These are phyloP conservation scores for Pristionchus mayeri DNA, from an alignment of 2,888 invertebrate genomes.

Conservation along the genomic window DNA sequence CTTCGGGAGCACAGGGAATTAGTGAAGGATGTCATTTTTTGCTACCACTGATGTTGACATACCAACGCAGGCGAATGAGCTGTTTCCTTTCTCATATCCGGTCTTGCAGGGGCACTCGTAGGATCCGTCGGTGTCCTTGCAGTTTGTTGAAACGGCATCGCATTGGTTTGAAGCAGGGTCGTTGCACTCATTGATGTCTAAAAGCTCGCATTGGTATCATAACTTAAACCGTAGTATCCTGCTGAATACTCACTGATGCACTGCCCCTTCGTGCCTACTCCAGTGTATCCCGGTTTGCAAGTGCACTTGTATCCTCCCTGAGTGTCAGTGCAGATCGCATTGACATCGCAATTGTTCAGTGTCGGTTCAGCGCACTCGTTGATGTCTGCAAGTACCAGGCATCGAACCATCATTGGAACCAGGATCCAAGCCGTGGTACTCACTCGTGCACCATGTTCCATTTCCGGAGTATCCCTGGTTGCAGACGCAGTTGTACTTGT, in stretches of 20 bases:
- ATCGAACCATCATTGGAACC: slow-evolving; percentile 3
- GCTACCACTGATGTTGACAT: neutral
- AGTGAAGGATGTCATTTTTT: too few relatives aligned
- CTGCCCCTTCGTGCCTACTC: slow-evolving; percentile 40
- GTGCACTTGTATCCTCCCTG: slow-evolving; percentile 48
- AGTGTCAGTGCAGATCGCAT: slow-evolving; percentile 41
- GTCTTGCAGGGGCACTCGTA: slow-evolving; percentile 35
- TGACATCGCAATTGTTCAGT: slow-evolving; percentile 47
- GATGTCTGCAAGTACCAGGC: slow-evolving; percentile 44
- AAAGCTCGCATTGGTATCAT: neutral
- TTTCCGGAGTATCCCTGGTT: slow-evolving; percentile 45
- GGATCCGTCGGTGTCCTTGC: slow-evolving; percentile 18
- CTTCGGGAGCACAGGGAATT: too few relatives aligned
- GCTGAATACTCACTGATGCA: slow-evolving; percentile 38
- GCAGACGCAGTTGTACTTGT: slow-evolving; percentile 47
- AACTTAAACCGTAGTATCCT: too few relatives aligned
- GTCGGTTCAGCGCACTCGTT: slow-evolving; percentile 18
- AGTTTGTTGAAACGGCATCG: slow-evolving; percentile 35
- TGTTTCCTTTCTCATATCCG: slow-evolving; percentile 35
- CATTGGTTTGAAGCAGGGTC: slow-evolving; percentile 42
- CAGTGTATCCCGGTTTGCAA: slow-evolving; percentile 48
- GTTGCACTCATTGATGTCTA: slow-evolving; percentile 49
- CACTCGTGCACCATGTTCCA: slow-evolving; percentile 49
- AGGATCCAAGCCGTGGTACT: neutral
- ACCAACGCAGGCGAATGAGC: slow-evolving; percentile 41